Conservation (phyloP, 2,797 vertebrate species). For the Mastacembelus armatus region DNA sequence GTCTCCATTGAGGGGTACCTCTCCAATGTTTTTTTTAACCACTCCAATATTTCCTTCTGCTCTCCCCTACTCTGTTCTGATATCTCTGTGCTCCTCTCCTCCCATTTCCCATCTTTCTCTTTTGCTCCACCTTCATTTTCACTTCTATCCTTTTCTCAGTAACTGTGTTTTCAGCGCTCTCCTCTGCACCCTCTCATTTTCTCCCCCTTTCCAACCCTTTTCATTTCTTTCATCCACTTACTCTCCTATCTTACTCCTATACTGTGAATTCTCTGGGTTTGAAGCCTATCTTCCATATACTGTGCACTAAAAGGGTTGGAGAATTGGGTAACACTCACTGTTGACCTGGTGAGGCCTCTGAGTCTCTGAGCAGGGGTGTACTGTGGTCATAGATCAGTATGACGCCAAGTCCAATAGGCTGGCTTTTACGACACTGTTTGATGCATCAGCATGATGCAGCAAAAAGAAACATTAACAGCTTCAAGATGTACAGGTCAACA, state of each 20-base stretch:
- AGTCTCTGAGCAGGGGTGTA: constrained; percentile 4
- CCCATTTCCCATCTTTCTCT: constrained; percentile 26
- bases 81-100: constrained; percentile 32
- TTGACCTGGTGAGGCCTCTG: constrained; percentile 37
- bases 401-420: constrained; percentile 14
- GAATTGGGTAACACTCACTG: neutral
- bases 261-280: constrained; percentile 34
- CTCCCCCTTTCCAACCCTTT: constrained; percentile 36
- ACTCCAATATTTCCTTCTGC: constrained; percentile 40
- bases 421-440: constrained; percentile 12
- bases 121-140: constrained; percentile 49
- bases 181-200: constrained; percentile 55
- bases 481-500: neutral
- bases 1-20: constrained; percentile 41
- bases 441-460: constrained; percentile 39
- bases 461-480: constrained; percentile 13
- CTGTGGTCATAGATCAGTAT: constrained; percentile 20
- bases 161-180: constrained; percentile 33
- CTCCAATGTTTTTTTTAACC: constrained; percentile 24
- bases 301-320: constrained; percentile 24
- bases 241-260: constrained; percentile 23
- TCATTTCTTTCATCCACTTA: constrained; percentile 46
- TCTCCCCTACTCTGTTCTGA: constrained; percentile 24
- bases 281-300: constrained; percentile 24
- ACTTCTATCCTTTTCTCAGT: constrained; percentile 15